Conservation (phyloP, 64 coral and sea anemone genomes). For the Montipora foliosa region DNA sequence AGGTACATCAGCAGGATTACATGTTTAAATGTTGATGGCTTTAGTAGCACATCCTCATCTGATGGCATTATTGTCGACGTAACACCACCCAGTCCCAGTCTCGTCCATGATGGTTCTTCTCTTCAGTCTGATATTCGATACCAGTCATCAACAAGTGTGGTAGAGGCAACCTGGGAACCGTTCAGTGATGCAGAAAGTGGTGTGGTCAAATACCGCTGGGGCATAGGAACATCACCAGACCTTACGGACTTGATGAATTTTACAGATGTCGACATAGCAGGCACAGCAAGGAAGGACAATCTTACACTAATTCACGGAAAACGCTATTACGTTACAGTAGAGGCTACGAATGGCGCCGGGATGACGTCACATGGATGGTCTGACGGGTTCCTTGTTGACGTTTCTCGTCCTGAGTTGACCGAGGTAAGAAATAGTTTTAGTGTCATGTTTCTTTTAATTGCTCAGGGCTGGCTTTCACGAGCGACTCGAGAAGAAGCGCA, state of each 20-base stretch:
- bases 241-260: slow-evolving; percentile 75
- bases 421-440: slow-evolving; percentile 45
- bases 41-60: slow-evolving; percentile 75
- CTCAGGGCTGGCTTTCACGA: too few species aligned
- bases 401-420: slow-evolving; percentile 73
- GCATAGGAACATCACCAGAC: slow-evolving; percentile 76
- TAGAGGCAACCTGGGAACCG: slow-evolving; percentile 68
- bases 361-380: slow-evolving; percentile 88
- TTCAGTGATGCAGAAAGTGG: slow-evolving; percentile 87
- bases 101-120: slow-evolving; percentile 59
- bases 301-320: slow-evolving; percentile 62
- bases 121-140: slow-evolving; percentile 62
- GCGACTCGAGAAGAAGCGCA: background rate
- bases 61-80: slow-evolving; percentile 90
- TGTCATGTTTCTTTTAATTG: background rate
- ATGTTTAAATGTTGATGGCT: slow-evolving; percentile 86
- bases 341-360: slow-evolving; percentile 78
- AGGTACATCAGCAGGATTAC: slow-evolving; percentile 76
- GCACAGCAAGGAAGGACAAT: slow-evolving; percentile 56
- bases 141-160: slow-evolving; percentile 38
- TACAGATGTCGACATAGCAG: slow-evolving; percentile 57
- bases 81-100: slow-evolving; percentile 66
- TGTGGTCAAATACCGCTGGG: slow-evolving; percentile 80
- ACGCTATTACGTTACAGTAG: slow-evolving; percentile 92
- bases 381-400: slow-evolving; percentile 83